These are phyloP conservation scores for Ictidomys tridecemlineatus DNA, from an alignment of 2,113 vertebrate genomes.

Conservation along the genomic window DNA sequence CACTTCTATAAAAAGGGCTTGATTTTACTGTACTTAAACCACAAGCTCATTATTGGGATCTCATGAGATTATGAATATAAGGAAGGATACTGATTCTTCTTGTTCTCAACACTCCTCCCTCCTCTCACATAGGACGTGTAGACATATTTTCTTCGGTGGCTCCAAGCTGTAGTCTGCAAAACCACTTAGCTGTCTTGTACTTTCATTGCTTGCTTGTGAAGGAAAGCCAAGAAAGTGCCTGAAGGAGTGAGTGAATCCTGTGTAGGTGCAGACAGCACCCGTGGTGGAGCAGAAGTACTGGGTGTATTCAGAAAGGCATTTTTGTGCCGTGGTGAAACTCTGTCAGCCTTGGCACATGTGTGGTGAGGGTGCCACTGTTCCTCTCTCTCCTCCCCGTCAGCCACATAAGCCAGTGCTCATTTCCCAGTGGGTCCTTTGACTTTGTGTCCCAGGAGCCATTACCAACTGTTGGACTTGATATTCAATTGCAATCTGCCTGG, in stretches of 20 bases:
- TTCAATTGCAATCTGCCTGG: constrained; percentile 4
- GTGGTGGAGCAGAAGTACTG: not conserved
- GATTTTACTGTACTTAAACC: not conserved
- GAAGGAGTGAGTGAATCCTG: not conserved
- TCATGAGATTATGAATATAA: not conserved
- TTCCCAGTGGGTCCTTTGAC: not conserved
- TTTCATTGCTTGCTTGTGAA: not conserved
- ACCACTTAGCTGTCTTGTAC: not conserved
- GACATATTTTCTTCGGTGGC: not conserved
- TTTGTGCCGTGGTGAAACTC: not conserved
- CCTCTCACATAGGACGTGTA: not conserved
- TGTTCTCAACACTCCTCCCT: no score
- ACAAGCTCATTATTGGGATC: not conserved
- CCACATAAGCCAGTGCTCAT: not conserved
- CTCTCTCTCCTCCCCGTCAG: not conserved
- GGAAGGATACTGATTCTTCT: not conserved
- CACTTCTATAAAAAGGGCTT: not conserved
- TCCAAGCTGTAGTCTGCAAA: not conserved
- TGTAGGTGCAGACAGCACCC: no score
- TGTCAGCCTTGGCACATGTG: rapidly evolving
- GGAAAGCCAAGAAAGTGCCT: not conserved
- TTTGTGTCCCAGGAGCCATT: not conserved
- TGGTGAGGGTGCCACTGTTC: not conserved
- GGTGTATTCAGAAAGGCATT: not conserved
- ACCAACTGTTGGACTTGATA: not conserved